Conservation (phyloP, 1,140 invertebrate species). For the Pissodes strobi region DNA sequence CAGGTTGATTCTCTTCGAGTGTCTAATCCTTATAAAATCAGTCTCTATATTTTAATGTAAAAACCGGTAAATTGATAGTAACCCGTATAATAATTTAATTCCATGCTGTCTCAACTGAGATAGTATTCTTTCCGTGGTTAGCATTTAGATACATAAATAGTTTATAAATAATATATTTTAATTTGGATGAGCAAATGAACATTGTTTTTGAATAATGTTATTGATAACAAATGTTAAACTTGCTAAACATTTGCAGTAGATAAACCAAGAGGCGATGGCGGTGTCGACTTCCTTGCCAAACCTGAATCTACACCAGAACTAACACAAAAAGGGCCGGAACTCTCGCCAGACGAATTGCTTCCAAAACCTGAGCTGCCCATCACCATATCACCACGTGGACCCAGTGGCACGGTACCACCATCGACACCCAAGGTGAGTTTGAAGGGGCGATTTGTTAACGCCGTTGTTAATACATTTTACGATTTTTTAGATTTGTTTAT, state of each 20-base stretch:
- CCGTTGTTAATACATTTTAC: too few species aligned
- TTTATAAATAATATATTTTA: background rate
- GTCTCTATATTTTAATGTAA: too few species aligned
- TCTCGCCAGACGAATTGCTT: constrained; percentile 3
- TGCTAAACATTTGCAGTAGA: constrained; percentile 13
- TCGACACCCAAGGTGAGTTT: constrained; percentile 32
- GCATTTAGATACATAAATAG: too few species aligned
- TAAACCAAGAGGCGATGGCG: constrained; percentile 46
- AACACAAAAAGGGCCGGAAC: constrained; percentile 2
- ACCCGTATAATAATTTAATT: too few species aligned
- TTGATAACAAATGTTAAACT: too few species aligned
- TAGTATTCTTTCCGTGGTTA: too few species aligned
- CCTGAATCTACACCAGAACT: background rate
- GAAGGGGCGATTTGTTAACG: background rate
- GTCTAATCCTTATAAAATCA: too few species aligned
- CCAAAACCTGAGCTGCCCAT: constrained; percentile 1
- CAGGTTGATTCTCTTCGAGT: too few species aligned
- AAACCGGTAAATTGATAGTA: too few species aligned
- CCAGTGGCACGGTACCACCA: constrained; percentile 14
- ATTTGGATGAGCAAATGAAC: too few species aligned
- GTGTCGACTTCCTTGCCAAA: constrained; percentile 29
- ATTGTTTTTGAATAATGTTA: constrained; percentile 1
- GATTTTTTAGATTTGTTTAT: too few species aligned
- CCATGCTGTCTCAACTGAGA: too few species aligned
- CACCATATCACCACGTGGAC: constrained; percentile 2